Evolutionary conservation across 1,140 invertebrate genomes (phyloP), one percentile per base, ranked within the genome.

Genomic region (Laodelphax striatellus): DNA sequence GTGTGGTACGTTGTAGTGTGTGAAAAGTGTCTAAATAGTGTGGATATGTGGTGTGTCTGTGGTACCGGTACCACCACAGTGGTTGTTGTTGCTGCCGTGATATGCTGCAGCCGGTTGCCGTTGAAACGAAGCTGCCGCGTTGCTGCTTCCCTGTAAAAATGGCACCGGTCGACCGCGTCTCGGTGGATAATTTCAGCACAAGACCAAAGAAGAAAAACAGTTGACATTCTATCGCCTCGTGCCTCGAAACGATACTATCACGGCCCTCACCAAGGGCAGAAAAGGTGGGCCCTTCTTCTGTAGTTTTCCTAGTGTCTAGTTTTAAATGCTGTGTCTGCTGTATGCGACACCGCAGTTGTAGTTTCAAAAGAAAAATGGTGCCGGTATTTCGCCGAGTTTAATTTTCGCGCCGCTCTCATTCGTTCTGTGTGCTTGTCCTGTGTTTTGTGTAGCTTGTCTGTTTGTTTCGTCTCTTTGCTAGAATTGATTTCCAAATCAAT

Each of bases 191-290:
- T 74, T 73, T 71, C 68, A 72, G 70, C 67, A 72, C 71, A 64
- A 70, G 73, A 64, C 71, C 75, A 59, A 77, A 74, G 70, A 76
- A 77, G 73, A 77, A 75, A 75, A 72, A 72, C 70, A 78, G 75
- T 76, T 77, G 76, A 77, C 76, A 71, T 66, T 70, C 62, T 67
- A 66, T 8, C 59, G 16, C 14, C 22, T 19, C 24, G 41, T 41
- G 55, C 46, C 66, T 66, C 67, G 70, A 70, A 68, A 68, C 67
- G 67, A 66, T 67, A 59, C 63, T 63, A 66, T 64, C 66, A 64
- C 65, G 69, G 68, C 67, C 65, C 68, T 66, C 71, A 67, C 70
- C 68, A 69, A 65, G 69, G 70, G 69, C 70, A 67, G 67, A 65
- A 66, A 73, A 73, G 72, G 73, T 73, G 70, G 70, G 70, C 67